These are phyloP conservation scores for Stegastes partitus DNA, from an alignment of 2,113 vertebrate genomes.

Conservation along the genomic window DNA sequence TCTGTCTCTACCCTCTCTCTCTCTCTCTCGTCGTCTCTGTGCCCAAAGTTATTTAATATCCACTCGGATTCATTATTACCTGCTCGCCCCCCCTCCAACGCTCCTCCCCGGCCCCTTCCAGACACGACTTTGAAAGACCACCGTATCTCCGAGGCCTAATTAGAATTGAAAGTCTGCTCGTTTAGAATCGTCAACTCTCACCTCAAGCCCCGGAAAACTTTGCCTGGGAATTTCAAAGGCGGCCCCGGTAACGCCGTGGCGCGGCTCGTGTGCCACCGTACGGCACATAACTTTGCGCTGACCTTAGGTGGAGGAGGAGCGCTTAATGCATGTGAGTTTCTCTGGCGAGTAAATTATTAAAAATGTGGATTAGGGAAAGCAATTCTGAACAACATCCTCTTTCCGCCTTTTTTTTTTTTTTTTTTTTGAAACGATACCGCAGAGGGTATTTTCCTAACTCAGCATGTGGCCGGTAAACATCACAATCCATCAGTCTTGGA, in stretches of 20 bases:
- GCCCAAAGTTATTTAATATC: constrained; percentile 76
- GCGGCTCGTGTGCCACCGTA: neutral
- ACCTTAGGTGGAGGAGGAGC: constrained; percentile 91
- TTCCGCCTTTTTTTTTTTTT: neutral
- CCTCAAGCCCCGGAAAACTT: constrained; percentile 93
- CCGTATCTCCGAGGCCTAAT: constrained; percentile 85
- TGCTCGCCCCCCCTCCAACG: constrained; percentile 53
- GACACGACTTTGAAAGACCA: constrained; percentile 81
- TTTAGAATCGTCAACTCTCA: constrained; percentile 94
- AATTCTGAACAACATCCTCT: constrained; percentile 16
- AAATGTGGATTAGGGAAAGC: constrained; percentile 70
- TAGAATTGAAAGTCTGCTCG: constrained; percentile 83
- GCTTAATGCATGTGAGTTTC: constrained; percentile 78
- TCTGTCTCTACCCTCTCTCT: constrained; percentile 23
- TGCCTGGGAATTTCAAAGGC: constrained; percentile 94
- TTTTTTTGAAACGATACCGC: constrained; percentile 59
- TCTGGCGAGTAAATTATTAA: constrained; percentile 84
- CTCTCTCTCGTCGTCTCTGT: constrained; percentile 23
- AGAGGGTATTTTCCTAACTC: constrained; percentile 77
- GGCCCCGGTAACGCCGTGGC: constrained; percentile 59
- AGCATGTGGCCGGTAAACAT: constrained; percentile 93
- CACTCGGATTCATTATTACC: constrained; percentile 85
- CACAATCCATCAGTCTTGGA: constrained; percentile 94
- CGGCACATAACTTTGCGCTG: constrained; percentile 90
- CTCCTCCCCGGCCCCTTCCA: constrained; percentile 48